These are phyloP conservation scores for Heloderma charlesbogerti DNA, from an alignment of 2,113 vertebrate genomes.

Conservation along the genomic window DNA sequence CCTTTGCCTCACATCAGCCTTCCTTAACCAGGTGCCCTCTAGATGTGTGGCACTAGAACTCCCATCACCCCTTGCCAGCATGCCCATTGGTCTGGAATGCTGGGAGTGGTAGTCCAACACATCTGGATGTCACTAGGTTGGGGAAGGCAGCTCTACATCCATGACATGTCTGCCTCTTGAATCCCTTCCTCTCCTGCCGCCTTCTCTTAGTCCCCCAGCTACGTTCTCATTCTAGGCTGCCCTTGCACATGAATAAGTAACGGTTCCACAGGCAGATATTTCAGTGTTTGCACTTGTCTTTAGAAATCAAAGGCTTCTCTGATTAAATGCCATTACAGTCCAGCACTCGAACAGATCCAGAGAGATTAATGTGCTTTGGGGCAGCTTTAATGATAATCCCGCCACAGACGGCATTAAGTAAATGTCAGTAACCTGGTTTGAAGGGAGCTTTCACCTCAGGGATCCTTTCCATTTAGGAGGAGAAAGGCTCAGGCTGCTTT, in stretches of 20 bases:
- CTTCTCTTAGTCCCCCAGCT: constrained; percentile 34
- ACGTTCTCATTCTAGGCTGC: constrained; percentile 37
- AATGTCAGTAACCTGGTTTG: constrained; percentile 74
- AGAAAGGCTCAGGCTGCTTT: constrained; percentile 61
- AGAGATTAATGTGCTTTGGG: constrained; percentile 73
- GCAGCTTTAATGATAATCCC: constrained; percentile 71
- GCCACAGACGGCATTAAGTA: constrained; percentile 68
- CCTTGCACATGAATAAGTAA: constrained; percentile 65
- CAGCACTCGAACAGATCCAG: constrained; percentile 65
- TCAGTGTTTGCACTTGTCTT: constrained; percentile 72
- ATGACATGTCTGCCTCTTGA: constrained; percentile 5
- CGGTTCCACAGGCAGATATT: constrained; percentile 63
- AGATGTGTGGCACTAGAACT: not conserved
- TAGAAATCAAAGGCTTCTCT: constrained; percentile 77
- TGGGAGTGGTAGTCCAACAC: not conserved
- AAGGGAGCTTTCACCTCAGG: constrained; percentile 68
- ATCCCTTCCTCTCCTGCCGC: not conserved
- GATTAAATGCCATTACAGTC: constrained; percentile 74
- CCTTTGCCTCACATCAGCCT: not conserved
- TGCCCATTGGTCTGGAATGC: too few species aligned
- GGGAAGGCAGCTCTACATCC: constrained; percentile 21
- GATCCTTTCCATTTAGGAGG: constrained; percentile 66
- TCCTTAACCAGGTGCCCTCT: not conserved
- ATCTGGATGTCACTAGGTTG: not conserved
- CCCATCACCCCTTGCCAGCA: too few species aligned